These are phyloP conservation scores for Coreoperca whiteheadi DNA, from an alignment of 2,113 vertebrate species.

Conservation along the genomic window DNA sequence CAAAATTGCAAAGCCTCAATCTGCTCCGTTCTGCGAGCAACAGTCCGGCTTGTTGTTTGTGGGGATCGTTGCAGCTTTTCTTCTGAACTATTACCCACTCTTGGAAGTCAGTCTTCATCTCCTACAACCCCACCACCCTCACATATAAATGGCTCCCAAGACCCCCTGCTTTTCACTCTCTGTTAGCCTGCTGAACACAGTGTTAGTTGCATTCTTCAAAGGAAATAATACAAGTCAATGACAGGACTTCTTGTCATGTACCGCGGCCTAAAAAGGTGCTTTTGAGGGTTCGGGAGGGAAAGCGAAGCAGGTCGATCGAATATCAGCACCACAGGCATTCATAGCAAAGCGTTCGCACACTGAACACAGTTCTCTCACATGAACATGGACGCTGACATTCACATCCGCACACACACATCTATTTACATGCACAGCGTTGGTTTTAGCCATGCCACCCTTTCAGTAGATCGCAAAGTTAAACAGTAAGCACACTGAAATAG, in stretches of 20 bases:
- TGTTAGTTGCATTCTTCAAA: slow-evolving; percentile 72
- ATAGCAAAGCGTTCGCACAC: slow-evolving; percentile 27
- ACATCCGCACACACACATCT: slow-evolving; percentile 56
- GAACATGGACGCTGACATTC: slow-evolving; percentile 25
- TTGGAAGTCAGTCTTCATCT: slow-evolving; percentile 26
- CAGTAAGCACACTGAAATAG: slow-evolving; percentile 44
- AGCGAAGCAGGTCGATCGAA: slow-evolving; percentile 38
- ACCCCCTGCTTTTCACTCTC: slow-evolving; percentile 8
- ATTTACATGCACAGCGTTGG: slow-evolving; percentile 53
- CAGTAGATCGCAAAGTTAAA: slow-evolving; percentile 40
- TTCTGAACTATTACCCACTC: slow-evolving; percentile 37
- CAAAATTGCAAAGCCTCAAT: slow-evolving; percentile 38
- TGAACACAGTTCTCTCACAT: slow-evolving; percentile 37
- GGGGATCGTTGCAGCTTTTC: slow-evolving; percentile 48
- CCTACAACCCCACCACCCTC: background rate
- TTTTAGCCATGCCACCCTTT: slow-evolving; percentile 43
- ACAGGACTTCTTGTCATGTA: slow-evolving; percentile 58
- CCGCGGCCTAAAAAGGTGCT: slow-evolving; percentile 79
- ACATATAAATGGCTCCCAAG: slow-evolving; percentile 13
- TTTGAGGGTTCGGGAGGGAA: slow-evolving; percentile 28
- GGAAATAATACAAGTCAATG: slow-evolving; percentile 54
- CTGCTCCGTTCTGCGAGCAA: slow-evolving; percentile 24
- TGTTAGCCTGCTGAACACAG: slow-evolving; percentile 41
- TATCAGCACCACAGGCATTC: slow-evolving; percentile 29
- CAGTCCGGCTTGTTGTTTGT: slow-evolving; percentile 53